Conservation (phyloP, 1,140 invertebrate genomes). For the Idris sp. region DNA sequence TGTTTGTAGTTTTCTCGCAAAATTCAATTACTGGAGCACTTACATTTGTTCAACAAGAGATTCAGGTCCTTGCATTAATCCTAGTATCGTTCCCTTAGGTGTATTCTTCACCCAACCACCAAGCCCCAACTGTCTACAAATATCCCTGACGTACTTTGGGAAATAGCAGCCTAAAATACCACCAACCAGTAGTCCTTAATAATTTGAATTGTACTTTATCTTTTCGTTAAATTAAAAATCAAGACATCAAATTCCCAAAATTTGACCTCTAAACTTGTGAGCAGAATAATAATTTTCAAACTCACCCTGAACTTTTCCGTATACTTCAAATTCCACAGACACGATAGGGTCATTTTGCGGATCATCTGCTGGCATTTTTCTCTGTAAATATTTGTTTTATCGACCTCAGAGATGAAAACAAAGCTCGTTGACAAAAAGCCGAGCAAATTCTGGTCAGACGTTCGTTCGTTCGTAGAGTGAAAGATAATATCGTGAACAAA, state of each 20-base stretch:
- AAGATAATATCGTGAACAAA: not conserved
- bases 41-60: slow-evolving; percentile 90
- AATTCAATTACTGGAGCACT: too few relatives aligned
- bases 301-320: slow-evolving; percentile 91
- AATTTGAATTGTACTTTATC: too few relatives aligned
- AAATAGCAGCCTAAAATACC: slow-evolving; percentile 86
- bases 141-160: slow-evolving; percentile 91
- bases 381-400: slow-evolving; percentile 8
- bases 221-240: too few relatives aligned
- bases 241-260: too few relatives aligned
- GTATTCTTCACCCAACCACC: slow-evolving; percentile 95
- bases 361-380: slow-evolving; percentile 80
- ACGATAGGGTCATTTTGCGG: slow-evolving; percentile 80
- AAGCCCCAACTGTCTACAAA: slow-evolving; percentile 84
- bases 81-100: slow-evolving; percentile 90
- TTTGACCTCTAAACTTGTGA: too few relatives aligned
- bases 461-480: slow-evolving; percentile 41
- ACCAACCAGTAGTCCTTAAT: too few relatives aligned
- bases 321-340: slow-evolving; percentile 92
- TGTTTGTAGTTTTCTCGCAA: too few relatives aligned
- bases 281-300: slow-evolving; percentile 1
- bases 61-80: slow-evolving; percentile 91
- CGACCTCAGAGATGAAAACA: not conserved
- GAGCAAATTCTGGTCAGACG: not conserved
- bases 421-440: not conserved